Base-by-base conservation (phyloP, 2,113 vertebrate species). In the Penelope pileata region DNA sequence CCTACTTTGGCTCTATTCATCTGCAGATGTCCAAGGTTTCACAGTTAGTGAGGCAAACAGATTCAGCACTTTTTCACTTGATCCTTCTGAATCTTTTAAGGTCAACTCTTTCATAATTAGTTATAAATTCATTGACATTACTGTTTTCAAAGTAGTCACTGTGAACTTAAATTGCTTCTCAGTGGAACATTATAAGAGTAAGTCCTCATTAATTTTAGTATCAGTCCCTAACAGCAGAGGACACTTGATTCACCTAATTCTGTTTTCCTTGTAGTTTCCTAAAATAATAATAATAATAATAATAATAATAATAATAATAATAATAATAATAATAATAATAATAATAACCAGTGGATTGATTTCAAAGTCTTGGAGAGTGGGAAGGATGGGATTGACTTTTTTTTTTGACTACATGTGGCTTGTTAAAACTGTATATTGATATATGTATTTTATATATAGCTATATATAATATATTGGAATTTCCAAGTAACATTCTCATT, bases 51-150 rank as follows among this genome's bases (percentile, higher is more conserved):
- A 81, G 73, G n/a, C 48, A 75, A 81, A 95, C 0, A 5, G 51
- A 78, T 83, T 95, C 92, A 95, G 81, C 82, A 79, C 19, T 91
- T 94, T 88, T 77, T 85, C 72, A 48, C 21, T 34, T 86, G 32
- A 34, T 93, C 45, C 22, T 77, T 94, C 78, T 77, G 59, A 77
- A 76, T 88, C 74, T 88, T 43, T 91, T 94, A 80, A 94, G 54
- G 90, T 90, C 63, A 86, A 32, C 72, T 83, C 26, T 86, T 76
- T 67, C 16, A 10, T 91, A 90, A 90, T 56, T 83, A 78, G 30
- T 77, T 81, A 74, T 91, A 80, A 94, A 88, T 83, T 96, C 54
- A n/a, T 17, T 24, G 72, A 67, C 26, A 7, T 86, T 56, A 58
- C 68, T 90, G 87, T 86, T 97, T 93, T 86, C 54, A 54, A 50